phyloP scores from a whole-genome alignment of 2,888 invertebrate genomes.

The Azorinus chamasolen region DNA sequence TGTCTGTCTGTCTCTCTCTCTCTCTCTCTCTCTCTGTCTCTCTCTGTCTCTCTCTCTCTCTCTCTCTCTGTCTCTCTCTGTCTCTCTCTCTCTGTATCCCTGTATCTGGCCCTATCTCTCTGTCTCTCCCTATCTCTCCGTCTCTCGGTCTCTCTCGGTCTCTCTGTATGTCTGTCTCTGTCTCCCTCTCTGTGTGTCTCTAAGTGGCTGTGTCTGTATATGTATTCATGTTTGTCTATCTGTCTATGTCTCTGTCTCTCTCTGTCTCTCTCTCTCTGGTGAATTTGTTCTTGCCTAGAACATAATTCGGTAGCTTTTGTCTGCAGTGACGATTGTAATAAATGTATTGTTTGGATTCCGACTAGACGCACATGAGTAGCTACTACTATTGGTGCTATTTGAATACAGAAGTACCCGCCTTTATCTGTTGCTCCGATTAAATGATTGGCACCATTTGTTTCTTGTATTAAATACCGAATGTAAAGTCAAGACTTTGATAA shows the following conservation, averaged over 20 bases:
- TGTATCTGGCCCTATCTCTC: background rate
- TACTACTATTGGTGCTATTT: too few species aligned
- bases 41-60: background rate
- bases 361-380: too few species aligned
- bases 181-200: constrained; percentile 1
- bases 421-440: too few species aligned
- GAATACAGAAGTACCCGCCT: too few species aligned
- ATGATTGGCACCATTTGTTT: too few species aligned
- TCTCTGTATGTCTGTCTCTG: constrained; percentile 2
- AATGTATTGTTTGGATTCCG: too few species aligned
- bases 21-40: background rate
- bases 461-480: too few species aligned
- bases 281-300: too few species aligned
- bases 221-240: background rate
- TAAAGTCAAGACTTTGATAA: too few species aligned
- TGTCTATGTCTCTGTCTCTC: background rate
- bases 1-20: too few species aligned
- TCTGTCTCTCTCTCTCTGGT: background rate
- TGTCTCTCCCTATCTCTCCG: constrained; percentile 1
- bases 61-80: constrained; percentile 1
- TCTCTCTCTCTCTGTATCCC: background rate
- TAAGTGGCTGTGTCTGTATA: background rate
- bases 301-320: too few species aligned
- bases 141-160: background rate
- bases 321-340: too few species aligned